phyloP scores from a whole-genome alignment of 2,113 vertebrate genomes.

The Tragulus kanchil region DNA sequence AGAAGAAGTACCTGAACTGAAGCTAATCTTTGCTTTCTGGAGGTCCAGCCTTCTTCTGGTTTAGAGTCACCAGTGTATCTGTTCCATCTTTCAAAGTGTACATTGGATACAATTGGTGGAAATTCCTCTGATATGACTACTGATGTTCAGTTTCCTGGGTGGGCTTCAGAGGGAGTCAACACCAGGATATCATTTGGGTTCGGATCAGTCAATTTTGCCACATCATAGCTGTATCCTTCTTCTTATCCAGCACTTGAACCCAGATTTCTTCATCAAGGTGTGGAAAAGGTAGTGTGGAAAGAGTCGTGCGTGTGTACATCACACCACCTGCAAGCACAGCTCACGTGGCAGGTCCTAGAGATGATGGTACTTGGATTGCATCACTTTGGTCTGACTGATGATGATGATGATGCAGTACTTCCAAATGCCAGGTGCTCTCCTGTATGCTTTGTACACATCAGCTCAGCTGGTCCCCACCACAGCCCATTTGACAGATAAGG shows the following conservation, averaged over 20 bases:
- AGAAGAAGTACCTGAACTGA: accelerated
- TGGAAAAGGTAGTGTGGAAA: not conserved
- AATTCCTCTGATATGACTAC: not conserved
- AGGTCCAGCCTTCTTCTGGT: not conserved
- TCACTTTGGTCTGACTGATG: not conserved
- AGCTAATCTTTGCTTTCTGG: not conserved
- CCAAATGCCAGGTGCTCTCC: not conserved
- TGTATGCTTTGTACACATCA: accelerated
- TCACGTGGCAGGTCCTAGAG: not conserved
- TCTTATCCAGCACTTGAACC: accelerated
- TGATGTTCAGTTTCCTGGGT: not conserved
- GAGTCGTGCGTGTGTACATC: not conserved
- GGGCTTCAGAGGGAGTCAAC: not conserved
- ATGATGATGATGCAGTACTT: accelerated
- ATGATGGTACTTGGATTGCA: too few species aligned
- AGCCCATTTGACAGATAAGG: not conserved
- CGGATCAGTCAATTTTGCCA: not conserved
- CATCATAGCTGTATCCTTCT: not conserved
- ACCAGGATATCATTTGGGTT: not conserved
- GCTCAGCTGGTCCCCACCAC: not conserved
- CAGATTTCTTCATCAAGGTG: accelerated
- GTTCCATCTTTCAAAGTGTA: not conserved
- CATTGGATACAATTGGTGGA: not conserved
- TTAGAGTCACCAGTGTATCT: accelerated
- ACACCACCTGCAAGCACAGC: not conserved